Evolutionary conservation across 2,113 vertebrate genomes (phyloP).

Genomic region (Baryphthengus martii): DNA sequence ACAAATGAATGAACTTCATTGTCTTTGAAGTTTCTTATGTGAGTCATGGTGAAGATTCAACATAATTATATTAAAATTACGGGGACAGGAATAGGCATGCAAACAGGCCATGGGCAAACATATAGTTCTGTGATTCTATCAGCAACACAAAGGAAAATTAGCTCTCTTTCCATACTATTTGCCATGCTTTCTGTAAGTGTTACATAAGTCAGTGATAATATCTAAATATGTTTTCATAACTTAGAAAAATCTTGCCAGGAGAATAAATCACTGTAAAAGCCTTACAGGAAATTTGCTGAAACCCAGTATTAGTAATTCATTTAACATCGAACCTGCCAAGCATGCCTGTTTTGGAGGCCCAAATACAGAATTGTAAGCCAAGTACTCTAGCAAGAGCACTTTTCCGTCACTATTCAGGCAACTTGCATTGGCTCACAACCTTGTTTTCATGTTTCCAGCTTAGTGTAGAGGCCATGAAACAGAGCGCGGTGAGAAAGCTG

Average conservation of each 20-base stretch:
- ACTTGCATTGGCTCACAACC: neutral
- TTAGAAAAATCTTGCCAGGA: neutral
- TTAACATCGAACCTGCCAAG: neutral
- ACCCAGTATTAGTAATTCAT: neutral
- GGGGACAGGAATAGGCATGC: constrained; percentile 34
- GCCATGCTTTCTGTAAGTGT: neutral
- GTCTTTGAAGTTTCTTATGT: constrained; percentile 60
- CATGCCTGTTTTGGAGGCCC: neutral
- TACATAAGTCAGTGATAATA: constrained; percentile 47
- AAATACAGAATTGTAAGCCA: neutral
- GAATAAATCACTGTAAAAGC: constrained; percentile 9
- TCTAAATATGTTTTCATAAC: constrained; percentile 6
- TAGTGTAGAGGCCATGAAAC: neutral
- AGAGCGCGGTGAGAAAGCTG: neutral
- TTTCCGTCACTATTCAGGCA: neutral
- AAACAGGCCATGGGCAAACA: constrained; percentile 36
- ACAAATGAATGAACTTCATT: constrained; percentile 40
- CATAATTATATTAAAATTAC: constrained; percentile 45
- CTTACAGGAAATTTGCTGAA: constrained; percentile 17
- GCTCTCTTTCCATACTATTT: constrained; percentile 21
- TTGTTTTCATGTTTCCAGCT: neutral
- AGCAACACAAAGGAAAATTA: constrained; percentile 43
- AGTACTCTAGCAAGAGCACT: neutral
- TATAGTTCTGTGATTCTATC: constrained; percentile 38
- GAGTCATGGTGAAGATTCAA: constrained; percentile 40